phyloP scores from a whole-genome alignment of 2,797 vertebrate genomes.

The Notolepis coatsorum region DNA sequence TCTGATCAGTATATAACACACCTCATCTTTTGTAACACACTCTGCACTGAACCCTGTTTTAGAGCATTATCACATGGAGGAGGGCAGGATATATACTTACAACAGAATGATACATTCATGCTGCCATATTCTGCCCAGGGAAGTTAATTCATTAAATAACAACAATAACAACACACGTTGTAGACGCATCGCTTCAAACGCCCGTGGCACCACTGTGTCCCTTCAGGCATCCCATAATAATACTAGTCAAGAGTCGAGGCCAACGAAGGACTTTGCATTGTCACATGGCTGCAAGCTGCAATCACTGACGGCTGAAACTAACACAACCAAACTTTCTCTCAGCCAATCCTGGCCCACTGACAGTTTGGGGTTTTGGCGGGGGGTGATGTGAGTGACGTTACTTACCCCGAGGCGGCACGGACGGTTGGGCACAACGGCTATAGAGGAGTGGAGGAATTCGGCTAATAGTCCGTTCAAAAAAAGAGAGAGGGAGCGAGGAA shows the following conservation, averaged over 20 bases:
- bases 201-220: neutral
- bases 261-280: constrained; percentile 31
- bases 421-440: constrained; percentile 64
- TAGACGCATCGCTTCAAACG: neutral
- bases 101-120: constrained; percentile 50
- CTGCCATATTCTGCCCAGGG: constrained; percentile 14
- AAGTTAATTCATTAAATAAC: too few species aligned
- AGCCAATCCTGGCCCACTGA: constrained; percentile 54
- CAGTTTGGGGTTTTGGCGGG: constrained; percentile 81
- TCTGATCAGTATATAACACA: neutral
- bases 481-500: constrained; percentile 17
- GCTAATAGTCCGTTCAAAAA: constrained; percentile 77
- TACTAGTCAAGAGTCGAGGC: too few species aligned
- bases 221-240: neutral
- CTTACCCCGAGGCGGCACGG: constrained; percentile 80
- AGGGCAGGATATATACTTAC: constrained; percentile 75
- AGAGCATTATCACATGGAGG: too few species aligned
- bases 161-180: neutral
- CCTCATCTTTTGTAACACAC: neutral
- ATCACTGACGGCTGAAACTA: constrained; percentile 54
- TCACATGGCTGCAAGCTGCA: constrained; percentile 50
- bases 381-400: constrained; percentile 60
- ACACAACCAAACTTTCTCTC: constrained; percentile 57
- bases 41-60: neutral
- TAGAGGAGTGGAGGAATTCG: constrained; percentile 82